These are phyloP conservation scores for Syndactyla subalaris DNA, from an alignment of 2,797 vertebrate genomes.

Conservation along the genomic window DNA sequence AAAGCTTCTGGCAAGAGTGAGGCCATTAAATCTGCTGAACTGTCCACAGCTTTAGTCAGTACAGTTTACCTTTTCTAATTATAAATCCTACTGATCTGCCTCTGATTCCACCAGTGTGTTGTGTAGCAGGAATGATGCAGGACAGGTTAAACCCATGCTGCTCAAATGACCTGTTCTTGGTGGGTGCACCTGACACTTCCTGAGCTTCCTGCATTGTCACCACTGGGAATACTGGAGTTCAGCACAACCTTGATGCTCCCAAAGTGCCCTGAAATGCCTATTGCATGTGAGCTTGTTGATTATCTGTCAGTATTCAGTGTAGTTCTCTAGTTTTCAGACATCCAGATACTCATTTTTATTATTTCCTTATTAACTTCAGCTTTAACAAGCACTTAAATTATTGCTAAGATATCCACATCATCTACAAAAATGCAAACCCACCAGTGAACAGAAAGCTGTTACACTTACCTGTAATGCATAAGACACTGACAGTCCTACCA, in stretches of 20 bases:
- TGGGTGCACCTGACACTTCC: background rate
- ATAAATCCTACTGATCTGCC: background rate
- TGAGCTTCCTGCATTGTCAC: background rate
- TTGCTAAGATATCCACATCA: background rate
- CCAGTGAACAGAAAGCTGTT: background rate
- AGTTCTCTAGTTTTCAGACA: background rate
- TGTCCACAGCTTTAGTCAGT: background rate
- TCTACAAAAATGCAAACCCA: background rate
- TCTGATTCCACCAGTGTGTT: background rate
- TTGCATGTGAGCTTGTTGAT: background rate
- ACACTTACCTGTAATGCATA: constrained; percentile 90
- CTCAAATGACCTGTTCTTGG: background rate
- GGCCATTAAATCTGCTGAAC: background rate
- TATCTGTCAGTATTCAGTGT: background rate
- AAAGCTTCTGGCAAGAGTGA: background rate
- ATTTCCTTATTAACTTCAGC: background rate
- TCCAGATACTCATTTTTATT: background rate
- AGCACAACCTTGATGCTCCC: background rate
- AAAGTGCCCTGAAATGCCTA: background rate
- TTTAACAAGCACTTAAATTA: background rate
- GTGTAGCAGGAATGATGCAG: rapidly evolving
- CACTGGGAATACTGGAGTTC: background rate
- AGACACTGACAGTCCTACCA: constrained; percentile 94
- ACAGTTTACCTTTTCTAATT: background rate
- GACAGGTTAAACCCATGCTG: background rate